phyloP scores from a whole-genome alignment of 1,140 invertebrate genomes.

The Cyrtorhinus lividipennis region DNA sequence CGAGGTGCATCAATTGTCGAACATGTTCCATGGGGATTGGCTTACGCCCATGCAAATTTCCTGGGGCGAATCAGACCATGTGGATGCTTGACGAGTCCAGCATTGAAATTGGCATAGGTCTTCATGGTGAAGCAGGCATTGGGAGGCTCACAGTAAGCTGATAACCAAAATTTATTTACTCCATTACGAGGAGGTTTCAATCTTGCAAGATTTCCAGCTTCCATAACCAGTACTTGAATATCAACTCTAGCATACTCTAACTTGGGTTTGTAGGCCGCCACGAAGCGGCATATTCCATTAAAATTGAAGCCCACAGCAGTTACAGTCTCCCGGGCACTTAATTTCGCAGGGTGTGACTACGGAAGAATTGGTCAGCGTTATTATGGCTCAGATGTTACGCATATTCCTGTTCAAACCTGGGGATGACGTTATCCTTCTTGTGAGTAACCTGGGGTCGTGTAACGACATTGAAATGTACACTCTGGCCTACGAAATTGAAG shows the following conservation, averaged over 20 bases:
- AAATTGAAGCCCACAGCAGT: too few species aligned
- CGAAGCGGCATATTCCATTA: too few species aligned
- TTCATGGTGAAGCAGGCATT: conserved; percentile 75
- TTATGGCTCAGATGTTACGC: conserved; percentile 36
- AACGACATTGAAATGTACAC: conserved; percentile 65
- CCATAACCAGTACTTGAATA: too few species aligned
- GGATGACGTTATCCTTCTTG: conserved; percentile 45
- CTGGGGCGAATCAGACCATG: conserved; percentile 43
- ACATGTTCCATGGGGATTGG: conserved; percentile 60
- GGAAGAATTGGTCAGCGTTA: conserved; percentile 30
- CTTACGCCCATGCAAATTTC: conserved; percentile 53
- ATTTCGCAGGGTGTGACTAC: conserved; percentile 32
- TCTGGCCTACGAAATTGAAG: conserved; percentile 49
- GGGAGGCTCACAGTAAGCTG: conserved; percentile 44
- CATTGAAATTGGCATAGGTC: conserved; percentile 68
- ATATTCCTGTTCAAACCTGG: conserved; percentile 36
- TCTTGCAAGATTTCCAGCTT: too few species aligned
- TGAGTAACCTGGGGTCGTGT: conserved; percentile 68
- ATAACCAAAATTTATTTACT: too few species aligned
- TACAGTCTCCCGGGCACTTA: too few species aligned
- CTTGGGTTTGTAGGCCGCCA: too few species aligned
- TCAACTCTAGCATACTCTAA: too few species aligned
- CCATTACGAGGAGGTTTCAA: too few species aligned
- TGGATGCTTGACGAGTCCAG: conserved; percentile 51
- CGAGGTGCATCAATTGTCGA: conserved; percentile 21